Percentiles rank a stretch among this genome's conserved stretches.
These are phyloP conservation scores for Bufo gargarizans DNA, from an alignment of 2,113 vertebrate genomes.

Conservation along the genomic window DNA sequence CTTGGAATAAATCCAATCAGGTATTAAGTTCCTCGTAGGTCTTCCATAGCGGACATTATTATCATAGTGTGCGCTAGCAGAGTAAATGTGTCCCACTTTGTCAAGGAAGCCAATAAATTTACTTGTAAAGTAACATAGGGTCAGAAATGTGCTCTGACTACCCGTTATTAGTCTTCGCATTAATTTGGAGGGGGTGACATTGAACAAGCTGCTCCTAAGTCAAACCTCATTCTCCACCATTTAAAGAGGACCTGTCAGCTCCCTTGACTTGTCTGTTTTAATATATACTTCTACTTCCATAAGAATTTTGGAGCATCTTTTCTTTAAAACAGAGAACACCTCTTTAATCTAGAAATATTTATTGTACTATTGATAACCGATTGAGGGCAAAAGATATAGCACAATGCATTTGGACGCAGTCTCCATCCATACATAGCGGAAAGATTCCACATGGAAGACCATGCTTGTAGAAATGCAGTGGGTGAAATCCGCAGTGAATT, in stretches of 20 bases:
- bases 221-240: not conserved
- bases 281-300: not conserved
- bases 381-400: no score
- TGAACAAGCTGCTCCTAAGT: not conserved
- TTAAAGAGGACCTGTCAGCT: not conserved
- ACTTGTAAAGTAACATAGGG: not conserved
- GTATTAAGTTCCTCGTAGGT: not conserved
- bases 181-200: not conserved
- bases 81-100: not conserved
- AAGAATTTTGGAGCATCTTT: not conserved
- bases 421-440: no score
- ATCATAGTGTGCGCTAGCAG: not conserved
- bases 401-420: no score
- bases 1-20: constrained; percentile 8
- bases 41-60: not conserved
- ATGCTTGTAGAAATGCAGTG: no score
- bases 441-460: no score
- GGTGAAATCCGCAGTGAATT: no score
- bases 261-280: not conserved
- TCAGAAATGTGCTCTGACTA: not conserved
- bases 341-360: no score
- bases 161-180: not conserved
- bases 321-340: not conserved
- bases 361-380: no score
- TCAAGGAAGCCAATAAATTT: not conserved